A percentile compares a stretch with the other conserved stretches of the same genome.
phyloP scores from a whole-genome alignment of 2,797 vertebrate genomes.

The Dromococcyx pavoninus region DNA sequence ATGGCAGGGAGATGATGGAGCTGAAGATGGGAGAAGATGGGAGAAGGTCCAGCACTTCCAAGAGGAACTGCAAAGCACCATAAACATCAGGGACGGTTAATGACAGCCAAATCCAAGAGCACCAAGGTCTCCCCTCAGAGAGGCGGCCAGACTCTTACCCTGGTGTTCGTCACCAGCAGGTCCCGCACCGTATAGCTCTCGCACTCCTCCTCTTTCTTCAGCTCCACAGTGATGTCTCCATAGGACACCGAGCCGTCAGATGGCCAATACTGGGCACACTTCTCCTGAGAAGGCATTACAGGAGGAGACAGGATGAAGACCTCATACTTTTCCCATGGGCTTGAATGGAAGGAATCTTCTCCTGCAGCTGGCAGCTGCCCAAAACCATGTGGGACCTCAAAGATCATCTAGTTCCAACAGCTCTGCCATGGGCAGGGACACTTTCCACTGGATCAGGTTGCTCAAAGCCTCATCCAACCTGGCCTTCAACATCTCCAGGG shows the following conservation, averaged over 20 bases:
- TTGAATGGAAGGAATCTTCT: not conserved
- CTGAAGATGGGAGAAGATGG: not conserved
- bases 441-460: too few relatives aligned
- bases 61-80: not conserved
- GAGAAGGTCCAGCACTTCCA: not conserved
- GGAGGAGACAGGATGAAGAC: not conserved
- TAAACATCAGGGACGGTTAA: not conserved
- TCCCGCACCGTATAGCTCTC: conserved; percentile 97
- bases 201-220: conserved; percentile 95
- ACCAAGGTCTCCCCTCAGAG: not conserved
- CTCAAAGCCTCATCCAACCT: too few relatives aligned
- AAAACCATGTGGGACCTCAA: not conserved
- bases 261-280: conserved; percentile 96
- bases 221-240: conserved; percentile 92
- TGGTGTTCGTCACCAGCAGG: conserved; percentile 92
- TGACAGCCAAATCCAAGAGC: not conserved
- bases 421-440: too few relatives aligned
- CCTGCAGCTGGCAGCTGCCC: not conserved
- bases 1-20: not conserved
- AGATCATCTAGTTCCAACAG: too few relatives aligned
- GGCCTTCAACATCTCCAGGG: too few relatives aligned
- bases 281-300: conserved; percentile 81
- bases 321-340: fast-evolving
- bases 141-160: conserved; percentile 77
- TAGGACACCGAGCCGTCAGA: conserved; percentile 87